Base-by-base conservation (phyloP, 1,140 invertebrate genomes). In the Aphaenogaster ashmeadi region DNA sequence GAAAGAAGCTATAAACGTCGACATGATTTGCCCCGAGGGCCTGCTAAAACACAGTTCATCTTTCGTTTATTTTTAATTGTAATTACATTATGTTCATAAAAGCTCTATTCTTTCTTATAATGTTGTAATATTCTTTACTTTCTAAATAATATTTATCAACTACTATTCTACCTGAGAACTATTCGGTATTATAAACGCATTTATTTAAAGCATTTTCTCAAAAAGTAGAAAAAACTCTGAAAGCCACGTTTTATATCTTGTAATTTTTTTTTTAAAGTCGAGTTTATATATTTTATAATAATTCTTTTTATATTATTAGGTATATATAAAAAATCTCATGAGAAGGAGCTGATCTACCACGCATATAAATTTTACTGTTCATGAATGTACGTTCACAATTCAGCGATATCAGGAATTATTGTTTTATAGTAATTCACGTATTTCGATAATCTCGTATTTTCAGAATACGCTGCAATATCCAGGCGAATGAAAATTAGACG, bases 401-500 rank as follows among this genome's bases (percentile, higher is more conserved):
- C 36, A 27, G 13, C 13, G 36, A 75, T 56, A 38, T 75, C n/a
- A 56, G 50, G 58, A 56, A 38, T 75, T 7, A 6, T 36, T 56
- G 11, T 36, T 75, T 75, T 41, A 41, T 75, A 71, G 21, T 13
- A 47, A 56, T 56, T 75, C 36, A 27, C 3, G 1, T 41, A 75
- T 58, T 41, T 21, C 72, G 36, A 56, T 75, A 56, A 38, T 21
- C 36, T 74, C 52, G 3, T 67, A 67, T 75, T 77, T 77, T 62
- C 9, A 74, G 18, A 58, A 58, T 27, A 27, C 21, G 75, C 18
- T 36, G 27, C 36, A 50, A 66, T 50, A 66, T 66, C 27, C 44
- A 50, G 33, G 27, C 15, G 11, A 21, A 79, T 79, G 41, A 27
- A 79, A 79, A 50, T 60, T 60, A 77, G 38, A 60, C 38, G 54